Base-by-base conservation (phyloP, 2,797 vertebrate species). In the Pristis pectinata region DNA sequence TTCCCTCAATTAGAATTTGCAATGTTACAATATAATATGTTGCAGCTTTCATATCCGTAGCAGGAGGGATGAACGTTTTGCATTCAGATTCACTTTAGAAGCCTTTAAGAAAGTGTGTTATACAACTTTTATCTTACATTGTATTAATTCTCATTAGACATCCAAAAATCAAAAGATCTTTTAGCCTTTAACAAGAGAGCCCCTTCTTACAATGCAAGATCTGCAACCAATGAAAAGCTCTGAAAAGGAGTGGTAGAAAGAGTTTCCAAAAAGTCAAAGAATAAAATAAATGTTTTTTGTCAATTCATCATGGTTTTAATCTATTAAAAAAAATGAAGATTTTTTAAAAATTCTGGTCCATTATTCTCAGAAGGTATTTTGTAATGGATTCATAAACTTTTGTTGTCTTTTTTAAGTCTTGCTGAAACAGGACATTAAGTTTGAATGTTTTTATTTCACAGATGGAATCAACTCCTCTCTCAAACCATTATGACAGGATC, bases 301-400 rank as follows among this genome's bases (percentile, higher is more conserved):
- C 41, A 80, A 80, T 80, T 80, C 79, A 80, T 80, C 79, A 79
- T 80, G 37, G 19, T 80, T 80, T 80, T 80, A 19, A 80, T 80
- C 79, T 44, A 44, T 80, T 44, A 80, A 44, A 80, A 80, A 37
- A 41, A 37, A 80, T n/a, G 74, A 34, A 34, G 67, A 6, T 30
- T 74, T 41, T 41, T 80, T 80, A 80, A 44, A 24, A 0, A 80
- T 22, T 44, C 15, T 80, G n/a, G 17, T 41, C 37, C 37, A 24
- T 79, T 44, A 30, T 79, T 44, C 79, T 44, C 41, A 80, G 22
- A 80, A 41, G 37, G 41, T n/a, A n/a, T 17, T 41, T 80, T 22
- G 41, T 17, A 41, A 80, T 19, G 17, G 77, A 79, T n/a, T 17
- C 17, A 44, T 24, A 80, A 80, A 80, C 77, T 22, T 44, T 8